phyloP scores from a whole-genome alignment of 2,888 invertebrate species.

The Idaea biselata region DNA sequence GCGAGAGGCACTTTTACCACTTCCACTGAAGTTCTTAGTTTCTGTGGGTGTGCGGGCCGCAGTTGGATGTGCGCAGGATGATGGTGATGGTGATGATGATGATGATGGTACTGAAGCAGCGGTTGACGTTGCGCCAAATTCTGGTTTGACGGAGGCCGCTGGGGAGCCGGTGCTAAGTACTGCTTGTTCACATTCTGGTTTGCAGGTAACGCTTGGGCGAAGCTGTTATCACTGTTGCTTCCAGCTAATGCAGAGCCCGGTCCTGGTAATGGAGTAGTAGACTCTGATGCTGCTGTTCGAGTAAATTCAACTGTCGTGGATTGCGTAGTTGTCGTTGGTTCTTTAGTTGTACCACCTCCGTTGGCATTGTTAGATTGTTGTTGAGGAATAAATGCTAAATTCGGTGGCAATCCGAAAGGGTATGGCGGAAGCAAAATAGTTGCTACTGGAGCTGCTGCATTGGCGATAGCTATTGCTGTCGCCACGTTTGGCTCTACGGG shows the following conservation, averaged over 20 bases:
- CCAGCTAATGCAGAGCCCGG: background rate
- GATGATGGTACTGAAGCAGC: conserved; percentile 18
- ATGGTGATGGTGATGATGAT: conserved; percentile 24
- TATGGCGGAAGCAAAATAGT: conserved; percentile 70
- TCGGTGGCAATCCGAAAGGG: conserved; percentile 65
- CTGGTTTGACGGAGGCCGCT: conserved; percentile 20
- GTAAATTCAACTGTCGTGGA: conserved; percentile 46
- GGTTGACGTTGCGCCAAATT: conserved; percentile 24
- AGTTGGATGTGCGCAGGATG: conserved; percentile 26
- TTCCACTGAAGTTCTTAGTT: conserved; percentile 65
- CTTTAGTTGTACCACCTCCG: conserved; percentile 47
- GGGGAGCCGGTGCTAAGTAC: conserved; percentile 15
- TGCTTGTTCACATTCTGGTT: conserved; percentile 23
- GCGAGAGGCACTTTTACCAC: conserved; percentile 66
- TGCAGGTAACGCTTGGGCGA: conserved; percentile 51
- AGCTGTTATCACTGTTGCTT: conserved; percentile 53
- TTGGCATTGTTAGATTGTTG: conserved; percentile 44
- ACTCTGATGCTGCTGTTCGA: conserved; percentile 47
- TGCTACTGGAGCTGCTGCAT: conserved; percentile 69
- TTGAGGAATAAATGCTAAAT: conserved; percentile 54
- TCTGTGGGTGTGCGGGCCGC: conserved; percentile 47
- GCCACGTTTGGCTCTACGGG: conserved; percentile 62
- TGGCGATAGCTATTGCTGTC: conserved; percentile 68
- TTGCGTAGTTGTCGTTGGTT: conserved; percentile 47
- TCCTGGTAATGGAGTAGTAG: conserved; percentile 56